Base-by-base conservation (phyloP, 2,113 vertebrate species). In the Anseranas semipalmata region DNA sequence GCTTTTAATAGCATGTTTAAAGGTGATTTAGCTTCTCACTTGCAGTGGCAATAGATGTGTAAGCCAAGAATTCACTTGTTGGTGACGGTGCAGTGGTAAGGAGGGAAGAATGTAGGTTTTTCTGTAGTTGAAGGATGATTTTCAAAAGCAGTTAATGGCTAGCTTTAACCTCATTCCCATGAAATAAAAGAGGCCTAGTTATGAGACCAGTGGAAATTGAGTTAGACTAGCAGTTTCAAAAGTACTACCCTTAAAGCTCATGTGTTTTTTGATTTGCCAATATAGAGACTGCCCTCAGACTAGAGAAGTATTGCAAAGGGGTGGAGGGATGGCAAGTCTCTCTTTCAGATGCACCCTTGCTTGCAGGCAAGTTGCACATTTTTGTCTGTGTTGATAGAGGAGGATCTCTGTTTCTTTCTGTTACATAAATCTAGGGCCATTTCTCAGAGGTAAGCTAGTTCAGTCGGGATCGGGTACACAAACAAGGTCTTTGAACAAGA, bases 11-110 rank as follows among this genome's bases (percentile, higher is more conserved):
- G 28, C 28, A 27, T n/a, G 39, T 84, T 50, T 71, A 35, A 90
- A 67, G 60, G 50, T 62, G 41, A 89, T 92, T 83, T 71, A 80
- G 55, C 35, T 83, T 92, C 41, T 85, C 50, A 50, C 22, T 82
- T 83, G 25, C 15, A 48, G 11, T 56, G 17, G 53, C 58, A 48
- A 52, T 13, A 60, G 48, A 16, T 53, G n/a, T 18, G 27, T 25
- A 76, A 67, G 48, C 32, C 39, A 43, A 79, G 58, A 55, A 73
- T 58, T 87, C 68, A 12, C 37, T 73, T 78, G 27, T 4, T 80
- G 19, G 28, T 93, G 67, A 16, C 53, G 82, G n/a, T 60, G 75
- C 48, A 72, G 55, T 11, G 6, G 14, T 60, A 52, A 80, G 81
- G 30, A 84, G 37, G 19, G 41, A 90, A 76, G 66, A 53, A 27